Conservation (phyloP, 2,797 vertebrate genomes). For the Catamblyrhynchus diadema region DNA sequence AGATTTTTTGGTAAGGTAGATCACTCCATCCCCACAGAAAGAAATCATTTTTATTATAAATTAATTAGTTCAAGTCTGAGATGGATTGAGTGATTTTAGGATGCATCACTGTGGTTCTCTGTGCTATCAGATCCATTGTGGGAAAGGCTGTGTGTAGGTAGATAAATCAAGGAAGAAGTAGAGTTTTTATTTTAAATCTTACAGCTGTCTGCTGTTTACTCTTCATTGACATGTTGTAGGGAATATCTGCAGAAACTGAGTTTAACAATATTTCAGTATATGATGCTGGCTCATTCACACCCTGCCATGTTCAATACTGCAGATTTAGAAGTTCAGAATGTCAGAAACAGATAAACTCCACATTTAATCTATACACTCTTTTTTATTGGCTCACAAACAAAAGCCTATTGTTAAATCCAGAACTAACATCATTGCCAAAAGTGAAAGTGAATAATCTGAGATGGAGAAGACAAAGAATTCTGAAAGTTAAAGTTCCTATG, state of each 20-base stretch:
- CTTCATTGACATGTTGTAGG: not conserved
- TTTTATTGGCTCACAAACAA: not conserved
- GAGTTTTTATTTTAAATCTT: not conserved
- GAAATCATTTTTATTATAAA: not conserved
- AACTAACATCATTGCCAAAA: not conserved
- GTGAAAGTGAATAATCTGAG: not conserved
- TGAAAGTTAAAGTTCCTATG: not conserved
- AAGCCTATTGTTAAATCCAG: not conserved
- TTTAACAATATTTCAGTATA: not conserved
- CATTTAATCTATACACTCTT: not conserved
- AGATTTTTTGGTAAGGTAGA: not conserved
- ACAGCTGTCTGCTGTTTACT: not conserved
- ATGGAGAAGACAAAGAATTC: not conserved
- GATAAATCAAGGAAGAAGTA: not conserved
- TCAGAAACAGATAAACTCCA: not conserved
- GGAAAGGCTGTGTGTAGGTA: not conserved
- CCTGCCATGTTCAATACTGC: not conserved
- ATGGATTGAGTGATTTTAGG: not conserved
- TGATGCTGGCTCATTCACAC: not conserved
- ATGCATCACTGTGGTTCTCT: not conserved
- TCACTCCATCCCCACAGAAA: not conserved
- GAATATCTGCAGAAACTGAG: constrained; percentile 14
- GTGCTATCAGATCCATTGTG: not conserved
- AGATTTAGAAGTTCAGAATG: not conserved
- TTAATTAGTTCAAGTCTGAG: not conserved